Conservation (phyloP, 2,797 vertebrate species). For the Notolepis coatsorum region DNA sequence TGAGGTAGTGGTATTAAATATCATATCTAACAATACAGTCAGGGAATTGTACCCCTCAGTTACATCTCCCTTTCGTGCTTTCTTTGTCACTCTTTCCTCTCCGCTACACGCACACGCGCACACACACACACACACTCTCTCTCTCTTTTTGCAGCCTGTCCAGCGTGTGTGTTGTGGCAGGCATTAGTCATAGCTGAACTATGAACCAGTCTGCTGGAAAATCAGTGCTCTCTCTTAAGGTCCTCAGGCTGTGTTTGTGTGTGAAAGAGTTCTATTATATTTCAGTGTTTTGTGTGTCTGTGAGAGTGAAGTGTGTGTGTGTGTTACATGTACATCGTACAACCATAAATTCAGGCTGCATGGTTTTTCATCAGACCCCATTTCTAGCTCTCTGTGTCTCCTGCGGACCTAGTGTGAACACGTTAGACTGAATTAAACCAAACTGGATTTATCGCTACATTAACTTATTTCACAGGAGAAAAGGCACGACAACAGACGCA, state of each 20-base stretch:
- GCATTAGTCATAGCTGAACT: constrained; percentile 9
- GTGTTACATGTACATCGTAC: neutral
- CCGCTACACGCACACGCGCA: no score
- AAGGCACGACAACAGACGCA: no score
- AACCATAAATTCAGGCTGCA: neutral
- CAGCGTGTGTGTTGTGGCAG: neutral
- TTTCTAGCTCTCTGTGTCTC: neutral
- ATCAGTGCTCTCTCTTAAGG: constrained; percentile 1
- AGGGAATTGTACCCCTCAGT: no score
- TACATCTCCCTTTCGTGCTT: neutral
- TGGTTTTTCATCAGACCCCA: neutral
- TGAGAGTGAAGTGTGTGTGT: neutral
- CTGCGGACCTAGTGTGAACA: neutral
- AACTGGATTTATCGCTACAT: no score
- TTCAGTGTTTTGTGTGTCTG: neutral
- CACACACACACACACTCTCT: neutral
- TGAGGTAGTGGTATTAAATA: no score
- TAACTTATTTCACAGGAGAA: no score
- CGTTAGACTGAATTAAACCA: no score
- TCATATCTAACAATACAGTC: no score
- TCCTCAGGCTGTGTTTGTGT: neutral
- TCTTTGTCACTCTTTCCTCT: neutral
- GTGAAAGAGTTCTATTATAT: no score
- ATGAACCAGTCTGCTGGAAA: constrained; percentile 18
- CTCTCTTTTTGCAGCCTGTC: neutral